These are phyloP conservation scores for Petrosia ficiformis DNA, from an alignment of 37 sponge, comb jelly and placozoan species.

Conservation along the genomic window DNA sequence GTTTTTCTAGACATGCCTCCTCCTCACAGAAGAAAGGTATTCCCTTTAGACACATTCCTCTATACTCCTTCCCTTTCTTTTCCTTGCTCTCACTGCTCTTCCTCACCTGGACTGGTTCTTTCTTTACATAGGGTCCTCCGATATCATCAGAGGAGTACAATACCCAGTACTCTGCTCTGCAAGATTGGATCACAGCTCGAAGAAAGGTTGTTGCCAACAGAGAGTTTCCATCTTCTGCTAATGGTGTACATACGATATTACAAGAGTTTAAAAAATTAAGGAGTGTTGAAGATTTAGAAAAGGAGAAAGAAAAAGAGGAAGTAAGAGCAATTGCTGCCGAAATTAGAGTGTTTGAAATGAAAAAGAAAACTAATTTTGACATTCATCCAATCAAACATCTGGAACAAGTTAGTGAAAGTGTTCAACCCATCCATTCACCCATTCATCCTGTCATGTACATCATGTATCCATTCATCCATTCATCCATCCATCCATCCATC, in stretches of 20 bases:
- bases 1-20: slow-evolving; percentile 80
- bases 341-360: background rate
- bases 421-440: no score
- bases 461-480: no score
- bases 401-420: background rate
- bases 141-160: background rate
- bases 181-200: background rate
- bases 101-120: background rate
- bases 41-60: no score
- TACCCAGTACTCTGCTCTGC: background rate
- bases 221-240: background rate
- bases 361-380: background rate
- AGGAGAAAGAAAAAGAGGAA: background rate
- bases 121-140: background rate
- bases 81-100: background rate
- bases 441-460: background rate
- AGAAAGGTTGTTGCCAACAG: background rate
- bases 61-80: background rate
- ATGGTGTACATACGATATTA: background rate
- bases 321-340: background rate
- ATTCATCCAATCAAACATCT: background rate
- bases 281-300: background rate
- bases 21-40: slow-evolving; percentile 47
- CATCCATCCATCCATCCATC: no score
- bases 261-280: no score